Base-by-base conservation (phyloP, 2,888 invertebrate species). In the Epistrophe eligans region DNA sequence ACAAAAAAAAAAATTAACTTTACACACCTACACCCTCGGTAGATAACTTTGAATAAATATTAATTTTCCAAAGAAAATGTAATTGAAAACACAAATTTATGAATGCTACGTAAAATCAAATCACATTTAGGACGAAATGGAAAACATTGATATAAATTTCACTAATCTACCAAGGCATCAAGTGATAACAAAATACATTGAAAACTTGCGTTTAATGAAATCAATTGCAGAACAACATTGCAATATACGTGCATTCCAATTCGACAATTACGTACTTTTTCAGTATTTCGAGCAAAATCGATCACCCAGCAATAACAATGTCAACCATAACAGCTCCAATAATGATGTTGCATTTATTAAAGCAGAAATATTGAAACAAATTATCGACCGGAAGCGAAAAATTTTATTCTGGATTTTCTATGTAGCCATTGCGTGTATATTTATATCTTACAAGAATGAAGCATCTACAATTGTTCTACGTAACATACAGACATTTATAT, bases 401-500 rank as follows among this genome's bases (percentile, higher is more conserved):
- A 92, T 93, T 70, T 81, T 92, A 1, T 92, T 91, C 80, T 93
- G 92, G 92, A 70, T 92, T 0, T 91, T 92, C 55, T 92, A 91
- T 70, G 74, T 92, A 7, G 82, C 91, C 2, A 71, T 92, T 58
- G 90, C 90, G 71, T 91, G 92, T 66, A 90, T 93, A 40, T 89
- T 94, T 76, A 90, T 92, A 32, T 94, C 95, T 90, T 95, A 95
- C 90, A 95, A 95, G 90, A 94, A 89, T 57, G 92, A 95, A 28
- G 94, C 96, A 13, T 95, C 95, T 85, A 95, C 95, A 91, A 94
- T 95, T 89, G 92, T 96, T 88, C 93, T 96, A 89, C 94, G 96
- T 91, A 95, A 96, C 92, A 93, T 97, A 32, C 97, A 97, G 92
- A 96, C 96, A 80, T 95, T 95, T 89, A 96, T 97, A 89, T 97